A percentile compares a stretch with the other conserved stretches of the same genome.
Conservation (phyloP, 2,797 vertebrate genomes). For the Sebastolobus altivelis region DNA sequence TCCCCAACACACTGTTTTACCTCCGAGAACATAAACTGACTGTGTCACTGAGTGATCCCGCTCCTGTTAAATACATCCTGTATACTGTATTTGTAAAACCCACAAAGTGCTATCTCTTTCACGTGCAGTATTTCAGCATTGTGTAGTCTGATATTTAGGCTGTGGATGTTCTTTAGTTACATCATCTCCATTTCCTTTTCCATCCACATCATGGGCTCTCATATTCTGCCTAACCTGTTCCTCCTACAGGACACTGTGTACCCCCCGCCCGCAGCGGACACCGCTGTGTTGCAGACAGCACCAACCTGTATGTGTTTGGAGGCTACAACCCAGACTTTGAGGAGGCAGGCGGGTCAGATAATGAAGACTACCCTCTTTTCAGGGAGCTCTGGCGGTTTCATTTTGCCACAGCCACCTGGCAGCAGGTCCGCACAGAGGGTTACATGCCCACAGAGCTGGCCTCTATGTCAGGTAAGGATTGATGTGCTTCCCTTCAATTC, state of each 20-base stretch:
- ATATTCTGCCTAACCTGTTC: not conserved
- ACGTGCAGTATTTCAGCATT: not conserved
- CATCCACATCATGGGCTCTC: not conserved
- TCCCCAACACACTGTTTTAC: not conserved
- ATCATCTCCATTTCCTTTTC: not conserved
- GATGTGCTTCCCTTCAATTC: too few species aligned
- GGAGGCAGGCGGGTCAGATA: conserved; percentile 94
- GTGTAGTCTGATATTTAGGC: not conserved
- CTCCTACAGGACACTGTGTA: conserved; percentile 87
- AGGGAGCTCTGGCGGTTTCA: conserved; percentile 97
- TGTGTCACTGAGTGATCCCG: not conserved
- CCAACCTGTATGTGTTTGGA: conserved; percentile 96
- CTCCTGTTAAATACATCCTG: not conserved
- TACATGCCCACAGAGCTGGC: conserved; percentile 95
- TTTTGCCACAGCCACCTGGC: conserved; percentile 96
- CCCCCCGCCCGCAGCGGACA: conserved; percentile 96
- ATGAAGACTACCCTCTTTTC: conserved; percentile 97
- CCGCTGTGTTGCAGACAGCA: conserved; percentile 94
- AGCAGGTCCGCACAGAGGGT: conserved; percentile 94
- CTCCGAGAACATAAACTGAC: not conserved
- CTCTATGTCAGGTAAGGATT: conserved; percentile 91
- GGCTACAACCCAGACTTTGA: conserved; percentile 98
- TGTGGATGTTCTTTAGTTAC: not conserved
- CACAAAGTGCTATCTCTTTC: not conserved
- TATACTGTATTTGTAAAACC: not conserved